phyloP scores from a whole-genome alignment of 2,797 vertebrate genomes.

The Gymnoscopelus braueri region DNA sequence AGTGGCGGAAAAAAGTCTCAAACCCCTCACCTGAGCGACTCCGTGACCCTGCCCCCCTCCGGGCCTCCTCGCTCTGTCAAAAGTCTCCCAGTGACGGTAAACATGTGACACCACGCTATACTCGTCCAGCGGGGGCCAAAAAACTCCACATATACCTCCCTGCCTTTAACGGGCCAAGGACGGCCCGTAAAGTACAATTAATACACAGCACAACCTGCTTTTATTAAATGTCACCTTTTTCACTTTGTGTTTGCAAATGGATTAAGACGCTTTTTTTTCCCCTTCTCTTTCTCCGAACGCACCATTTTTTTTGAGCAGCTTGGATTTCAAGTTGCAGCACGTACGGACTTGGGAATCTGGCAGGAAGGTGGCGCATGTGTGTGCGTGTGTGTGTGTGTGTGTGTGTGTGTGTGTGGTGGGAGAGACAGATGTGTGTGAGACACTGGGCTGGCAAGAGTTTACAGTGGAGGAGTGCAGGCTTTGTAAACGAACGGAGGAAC shows the following conservation, averaged over 20 bases:
- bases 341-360: constrained; percentile 42
- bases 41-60: constrained; percentile 28
- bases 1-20: constrained; percentile 46
- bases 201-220: constrained; percentile 25
- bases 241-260: constrained; percentile 27
- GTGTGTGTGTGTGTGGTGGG: background rate
- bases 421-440: constrained; percentile 64
- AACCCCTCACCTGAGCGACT: constrained; percentile 52
- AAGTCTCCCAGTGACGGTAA: constrained; percentile 27
- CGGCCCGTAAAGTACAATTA: constrained; percentile 21
- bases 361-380: constrained; percentile 29
- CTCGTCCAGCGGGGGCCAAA: background rate
- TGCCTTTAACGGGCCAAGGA: constrained; percentile 37
- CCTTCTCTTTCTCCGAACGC: too few relatives aligned
- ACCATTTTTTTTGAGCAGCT: constrained; percentile 9
- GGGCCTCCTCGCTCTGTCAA: constrained; percentile 19
- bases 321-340: constrained; percentile 44
- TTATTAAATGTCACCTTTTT: constrained; percentile 40
- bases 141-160: constrained; percentile 9
- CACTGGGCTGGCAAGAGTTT: constrained; percentile 50
- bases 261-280: constrained; percentile 19
- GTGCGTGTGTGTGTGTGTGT: constrained; percentile 19
- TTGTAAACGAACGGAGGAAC: constrained; percentile 63
- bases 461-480: constrained; percentile 55
- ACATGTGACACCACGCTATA: constrained; percentile 21